Base-by-base conservation (phyloP, 1,140 invertebrate genomes). In the Pinna nobilis region DNA sequence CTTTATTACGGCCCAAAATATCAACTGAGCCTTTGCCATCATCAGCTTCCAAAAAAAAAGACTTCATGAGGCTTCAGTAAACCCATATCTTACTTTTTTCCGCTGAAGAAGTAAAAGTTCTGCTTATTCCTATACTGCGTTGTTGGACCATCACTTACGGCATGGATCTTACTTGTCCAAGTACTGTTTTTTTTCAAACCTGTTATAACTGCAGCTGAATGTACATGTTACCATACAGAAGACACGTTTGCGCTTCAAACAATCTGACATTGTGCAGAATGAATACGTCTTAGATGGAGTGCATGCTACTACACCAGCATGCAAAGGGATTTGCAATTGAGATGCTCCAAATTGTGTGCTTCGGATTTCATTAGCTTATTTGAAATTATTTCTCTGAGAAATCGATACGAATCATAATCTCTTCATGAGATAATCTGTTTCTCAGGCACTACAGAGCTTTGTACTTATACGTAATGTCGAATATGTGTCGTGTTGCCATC, bases 131-230 rank as follows among this genome's bases (percentile, higher is more conserved):
- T 53, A 39, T 83, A 84, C 23, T 84, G 83, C 4, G 72, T 60
- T 2, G 78, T 82, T 41, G 83, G 78, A 23, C 78, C 76, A 73
- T 85, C 82, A 57, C 59, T 61, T n/a, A 75, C 35, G 60, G 81
- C 77, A 44, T 82, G 64, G n/a, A 83, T 15, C 15, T 25, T 79
- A n/a, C 73, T 20, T 18, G 77, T 37, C n/a, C 30, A 28, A 25
- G 76, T 60, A 39, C 72, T 41, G 59, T 65, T 47, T 11, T 39
- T 32, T 33, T 64, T 70, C 13, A 80, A 50, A 30, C 65, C 11
- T 25, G 50, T 30, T 9, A 83, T 44, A 25, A 84, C 23, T n/a
- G 80, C n/a, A n/a, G n/a, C n/a, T n/a, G n/a, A 73, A 11, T 67
- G 65, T 18, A 81, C 4, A 69, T 82, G 73, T 4, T 63, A 59